Evolutionary conservation across 1,140 invertebrate genomes (phyloP).

Genomic region (Arctopsyche grandis): DNA sequence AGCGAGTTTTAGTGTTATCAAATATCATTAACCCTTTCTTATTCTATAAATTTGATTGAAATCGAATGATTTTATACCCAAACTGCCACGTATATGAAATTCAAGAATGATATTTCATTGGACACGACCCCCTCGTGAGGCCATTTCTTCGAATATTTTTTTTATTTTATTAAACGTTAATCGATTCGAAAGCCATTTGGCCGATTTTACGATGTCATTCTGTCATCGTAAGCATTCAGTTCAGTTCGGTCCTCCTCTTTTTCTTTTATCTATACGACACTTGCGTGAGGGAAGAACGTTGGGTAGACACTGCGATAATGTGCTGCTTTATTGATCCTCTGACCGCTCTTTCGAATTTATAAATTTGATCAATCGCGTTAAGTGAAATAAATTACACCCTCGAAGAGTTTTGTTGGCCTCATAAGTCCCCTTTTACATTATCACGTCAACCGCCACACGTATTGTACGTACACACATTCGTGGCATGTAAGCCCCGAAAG

Average conservation of each 20-base stretch:
- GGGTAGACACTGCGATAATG: conserved; percentile 5
- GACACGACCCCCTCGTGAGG: too few species aligned
- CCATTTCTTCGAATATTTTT: neutral
- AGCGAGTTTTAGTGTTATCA: too few species aligned
- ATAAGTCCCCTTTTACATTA: too few species aligned
- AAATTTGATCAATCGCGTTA: conserved; percentile 19
- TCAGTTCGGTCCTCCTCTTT: conserved; percentile 5
- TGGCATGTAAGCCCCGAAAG: too few species aligned
- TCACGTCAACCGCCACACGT: too few species aligned
- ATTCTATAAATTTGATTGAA: too few species aligned
- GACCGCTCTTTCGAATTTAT: conserved; percentile 18
- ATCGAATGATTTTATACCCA: too few species aligned
- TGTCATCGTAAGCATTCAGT: conserved; percentile 25
- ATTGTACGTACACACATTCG: too few species aligned
- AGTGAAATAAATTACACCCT: conserved; percentile 23
- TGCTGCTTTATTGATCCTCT: conserved; percentile 16
- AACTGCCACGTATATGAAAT: too few species aligned
- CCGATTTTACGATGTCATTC: conserved; percentile 28
- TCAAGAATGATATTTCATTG: too few species aligned
- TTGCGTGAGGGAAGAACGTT: conserved; percentile 22
- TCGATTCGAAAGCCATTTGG: conserved; percentile 30
- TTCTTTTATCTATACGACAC: neutral
- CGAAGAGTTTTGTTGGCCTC: too few species aligned
- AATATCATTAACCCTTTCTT: too few species aligned
- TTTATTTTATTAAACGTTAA: conserved; percentile 22